Evolutionary conservation across 1,140 invertebrate species (phyloP), one percentile per base, ranked within the genome.

Genomic region (Prorops nasuta): DNA sequence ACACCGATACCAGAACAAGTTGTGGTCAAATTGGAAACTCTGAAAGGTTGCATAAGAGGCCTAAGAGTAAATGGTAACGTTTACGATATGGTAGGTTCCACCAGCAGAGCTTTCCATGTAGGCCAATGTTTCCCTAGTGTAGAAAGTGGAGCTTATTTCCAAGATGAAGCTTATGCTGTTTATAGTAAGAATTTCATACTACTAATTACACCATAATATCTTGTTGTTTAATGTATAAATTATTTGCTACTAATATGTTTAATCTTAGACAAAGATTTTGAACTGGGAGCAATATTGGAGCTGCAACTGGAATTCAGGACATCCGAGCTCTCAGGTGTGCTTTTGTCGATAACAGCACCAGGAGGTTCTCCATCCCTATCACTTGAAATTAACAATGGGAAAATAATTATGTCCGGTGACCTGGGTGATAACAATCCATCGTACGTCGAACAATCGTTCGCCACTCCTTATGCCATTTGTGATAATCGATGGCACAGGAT

Each of bases 401-500:
- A 85, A 71, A 85, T 92, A 3, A 77, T 87, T 6, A 83, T 91
- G 72, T 82, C 84, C 3, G 85, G 85, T 3, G 81, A 89, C 57
- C 79, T 88, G 44, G 83, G 84, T 10, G 83, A 85, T 56, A 80
- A 81, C 19, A 79, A 81, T 54, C 79, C 78, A 3, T 70, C 81
- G 63, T 61, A 80, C 67, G 79, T 86, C 19, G 70, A 85, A 65
- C 63, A 84, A 73, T 65, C 69, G 19, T 81, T 89, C 24, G 69
- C 81, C 12, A 83, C 80, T 40, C 80, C 83, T 37, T 87, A 82
- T 60, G 78, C 83, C 1, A 73, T 91, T 2, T 96, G 92, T 73
- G 89, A 95, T 74, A 91, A 92, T 55, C 81, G 84, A 58, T 96
- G 93, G 93, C 93, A 96, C 69, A 83, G 81, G 47, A 84, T 94